phyloP scores from a whole-genome alignment of 1,140 invertebrate genomes.

The Solenopsis fugax region DNA sequence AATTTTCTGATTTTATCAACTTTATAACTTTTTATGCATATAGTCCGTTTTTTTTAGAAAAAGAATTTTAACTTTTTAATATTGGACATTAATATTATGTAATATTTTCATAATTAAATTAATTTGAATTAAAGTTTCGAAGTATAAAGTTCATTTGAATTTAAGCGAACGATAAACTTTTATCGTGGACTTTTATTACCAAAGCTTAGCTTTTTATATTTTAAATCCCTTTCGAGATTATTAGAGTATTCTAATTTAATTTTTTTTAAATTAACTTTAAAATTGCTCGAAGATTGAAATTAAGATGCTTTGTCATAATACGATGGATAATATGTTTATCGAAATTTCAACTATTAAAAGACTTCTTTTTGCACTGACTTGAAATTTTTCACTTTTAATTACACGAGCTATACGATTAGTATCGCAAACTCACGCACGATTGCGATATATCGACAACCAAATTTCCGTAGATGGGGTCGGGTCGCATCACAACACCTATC shows the following conservation, averaged over 20 bases:
- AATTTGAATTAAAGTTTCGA: conserved; percentile 1
- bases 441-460: conserved; percentile 50
- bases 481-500: conserved; percentile 47
- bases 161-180: conserved; percentile 2
- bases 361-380: neutral
- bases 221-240: neutral
- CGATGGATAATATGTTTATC: neutral
- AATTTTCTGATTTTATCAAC: neutral
- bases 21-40: neutral
- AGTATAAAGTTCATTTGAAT: conserved; percentile 7
- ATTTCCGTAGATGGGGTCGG: conserved; percentile 44
- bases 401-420: conserved; percentile 9
- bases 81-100: neutral
- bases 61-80: neutral
- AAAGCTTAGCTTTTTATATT: neutral
- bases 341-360: neutral
- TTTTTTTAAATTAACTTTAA: neutral
- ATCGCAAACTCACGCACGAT: neutral
- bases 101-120: neutral
- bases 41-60: neutral
- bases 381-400: neutral
- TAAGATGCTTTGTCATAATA: neutral
- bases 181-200: neutral
- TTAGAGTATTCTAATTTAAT: neutral
- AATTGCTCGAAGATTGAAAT: neutral